Evolutionary conservation across 92 coral and sea anemone species (phyloP), one percentile per base, ranked within the genome.

Genomic region (Phenganax stokvisi): DNA sequence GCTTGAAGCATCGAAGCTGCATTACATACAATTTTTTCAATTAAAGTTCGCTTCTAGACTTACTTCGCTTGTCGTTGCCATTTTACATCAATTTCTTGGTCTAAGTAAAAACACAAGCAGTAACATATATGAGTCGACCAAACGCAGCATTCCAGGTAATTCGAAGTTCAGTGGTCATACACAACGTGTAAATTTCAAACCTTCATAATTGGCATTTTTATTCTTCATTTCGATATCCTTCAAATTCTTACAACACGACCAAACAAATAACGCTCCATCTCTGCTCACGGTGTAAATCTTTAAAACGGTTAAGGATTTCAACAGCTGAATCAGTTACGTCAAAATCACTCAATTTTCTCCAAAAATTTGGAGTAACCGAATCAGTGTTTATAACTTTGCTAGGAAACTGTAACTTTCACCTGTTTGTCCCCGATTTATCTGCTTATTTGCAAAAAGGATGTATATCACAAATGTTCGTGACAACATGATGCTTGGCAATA

Each of bases 251-350:
- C 72, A 84, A 73, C 96, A 96, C 55, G 77, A 87, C 99, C 99
- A 96, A 16, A 77, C 71, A 68, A 86, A 87, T n/a, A 96, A 87
- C 3, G 90, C 92, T 17, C 99, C 99, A 89, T 89, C 92, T 29
- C 85, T 75, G 80, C 99, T 91, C 51, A 92, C 89, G 54, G 97
- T 92, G 81, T 90, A 92, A 7, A 89, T 85, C 99, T 93, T 69
- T 57, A 63, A 29, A 15, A 84, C 20, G 12, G 54, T 63, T 62
- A 83, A 61, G 75, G 63, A 51, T 12, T 65, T 53, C 30, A 51
- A n/a, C 8, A 60, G 10, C 10, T 70, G 5, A 2, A 37, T 37
- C 47, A 37, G 47, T 37, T 37, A 37, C 2, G 47, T 37, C 47
- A 37, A 37, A 37, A 1, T 5, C 47, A 37, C 47, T 37, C 47